These are phyloP conservation scores for Seira ritae DNA, from an alignment of 2,888 invertebrate species.

Conservation along the genomic window DNA sequence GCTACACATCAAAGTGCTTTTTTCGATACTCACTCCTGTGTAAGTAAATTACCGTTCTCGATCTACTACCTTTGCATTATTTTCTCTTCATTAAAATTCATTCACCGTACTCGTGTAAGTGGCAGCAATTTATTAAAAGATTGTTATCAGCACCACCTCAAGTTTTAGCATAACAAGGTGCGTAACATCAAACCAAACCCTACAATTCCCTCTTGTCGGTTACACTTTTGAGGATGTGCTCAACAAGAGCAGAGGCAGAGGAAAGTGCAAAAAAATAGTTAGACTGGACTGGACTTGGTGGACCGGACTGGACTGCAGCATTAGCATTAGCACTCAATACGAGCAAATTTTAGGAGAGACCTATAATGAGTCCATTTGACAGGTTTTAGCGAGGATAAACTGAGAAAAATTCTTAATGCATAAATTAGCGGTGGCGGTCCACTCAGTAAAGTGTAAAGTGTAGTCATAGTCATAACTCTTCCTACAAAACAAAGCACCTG, in stretches of 20 bases:
- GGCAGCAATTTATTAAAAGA: constrained; percentile 55
- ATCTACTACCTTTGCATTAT: constrained; percentile 22
- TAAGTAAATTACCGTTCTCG: constrained; percentile 38
- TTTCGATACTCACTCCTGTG: neutral
- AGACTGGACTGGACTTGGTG: neutral
- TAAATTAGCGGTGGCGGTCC: neutral
- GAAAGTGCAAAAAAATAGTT: neutral
- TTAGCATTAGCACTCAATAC: too few species aligned
- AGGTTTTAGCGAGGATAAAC: neutral
- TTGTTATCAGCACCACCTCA: constrained; percentile 41
- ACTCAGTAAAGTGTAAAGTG: neutral
- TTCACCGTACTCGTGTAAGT: constrained; percentile 40
- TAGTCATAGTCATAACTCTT: too few species aligned
- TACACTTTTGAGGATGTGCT: neutral
- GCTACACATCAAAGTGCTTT: constrained; percentile 47
- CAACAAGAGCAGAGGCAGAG: too few species aligned
- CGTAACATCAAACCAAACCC: neutral
- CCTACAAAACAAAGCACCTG: too few species aligned
- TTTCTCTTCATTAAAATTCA: constrained; percentile 52
- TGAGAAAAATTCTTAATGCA: neutral
- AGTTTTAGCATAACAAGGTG: neutral
- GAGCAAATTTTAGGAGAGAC: neutral
- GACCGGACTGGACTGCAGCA: too few species aligned
- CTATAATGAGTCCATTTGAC: neutral
- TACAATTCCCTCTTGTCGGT: neutral